A percentile compares a stretch with the other conserved stretches of the same genome.
phyloP scores from a whole-genome alignment of 2,888 invertebrate species.

The Eueremaeus valkanovi region DNA sequence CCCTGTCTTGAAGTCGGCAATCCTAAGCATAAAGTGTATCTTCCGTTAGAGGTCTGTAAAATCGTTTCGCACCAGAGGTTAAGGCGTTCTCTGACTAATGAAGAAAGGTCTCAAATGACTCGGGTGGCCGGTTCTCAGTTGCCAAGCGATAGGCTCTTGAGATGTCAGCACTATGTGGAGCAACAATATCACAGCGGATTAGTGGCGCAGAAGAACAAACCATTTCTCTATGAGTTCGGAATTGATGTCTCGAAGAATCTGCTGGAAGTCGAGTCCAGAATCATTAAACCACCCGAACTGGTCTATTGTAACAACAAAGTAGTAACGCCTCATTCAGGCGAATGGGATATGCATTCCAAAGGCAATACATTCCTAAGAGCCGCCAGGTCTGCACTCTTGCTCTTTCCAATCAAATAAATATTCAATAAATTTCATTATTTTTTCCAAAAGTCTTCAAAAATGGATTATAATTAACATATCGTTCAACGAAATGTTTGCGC shows the following conservation, averaged over 20 bases:
- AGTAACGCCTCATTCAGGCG: background rate
- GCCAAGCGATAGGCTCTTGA: constrained; percentile 41
- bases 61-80: constrained; percentile 44
- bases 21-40: constrained; percentile 38
- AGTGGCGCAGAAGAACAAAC: constrained; percentile 24
- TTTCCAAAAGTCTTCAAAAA: no score
- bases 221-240: constrained; percentile 40
- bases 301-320: background rate
- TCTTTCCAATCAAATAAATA: no score
- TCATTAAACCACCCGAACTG: background rate
- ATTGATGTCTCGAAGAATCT: constrained; percentile 41
- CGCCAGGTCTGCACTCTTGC: background rate
- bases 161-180: constrained; percentile 22
- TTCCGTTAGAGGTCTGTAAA: constrained; percentile 45
- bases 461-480: constrained; percentile 10
- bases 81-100: constrained; percentile 43
- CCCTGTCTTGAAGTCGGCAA: constrained; percentile 45
- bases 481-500: no score
- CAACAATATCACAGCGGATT: constrained; percentile 24
- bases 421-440: no score
- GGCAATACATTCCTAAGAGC: background rate
- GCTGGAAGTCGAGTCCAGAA: constrained; percentile 40
- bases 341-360: background rate
- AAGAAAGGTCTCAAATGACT: constrained; percentile 44
- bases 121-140: constrained; percentile 40